phyloP scores from a whole-genome alignment of 2,113 vertebrate genomes.

The Cyphomyrus plagiostoma region DNA sequence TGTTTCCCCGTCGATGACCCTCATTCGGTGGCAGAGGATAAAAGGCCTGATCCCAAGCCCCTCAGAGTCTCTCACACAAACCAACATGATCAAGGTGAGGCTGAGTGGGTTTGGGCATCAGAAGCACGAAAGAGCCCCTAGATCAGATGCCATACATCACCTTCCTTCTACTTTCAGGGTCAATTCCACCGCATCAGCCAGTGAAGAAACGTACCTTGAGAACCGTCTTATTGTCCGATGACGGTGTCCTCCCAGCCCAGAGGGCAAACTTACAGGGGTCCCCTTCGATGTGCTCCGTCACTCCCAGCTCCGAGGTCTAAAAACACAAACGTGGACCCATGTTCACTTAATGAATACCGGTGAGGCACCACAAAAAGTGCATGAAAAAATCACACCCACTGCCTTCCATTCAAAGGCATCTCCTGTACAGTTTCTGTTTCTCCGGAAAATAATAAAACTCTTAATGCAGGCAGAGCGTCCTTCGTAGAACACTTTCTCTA shows the following conservation, averaged over 20 bases:
- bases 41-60: neutral
- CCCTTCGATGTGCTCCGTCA: slow-evolving; percentile 95
- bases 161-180: neutral
- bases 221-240: slow-evolving; percentile 96
- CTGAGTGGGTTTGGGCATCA: neutral
- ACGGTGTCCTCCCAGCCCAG: slow-evolving; percentile 94
- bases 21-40: neutral
- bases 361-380: neutral
- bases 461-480: neutral
- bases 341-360: neutral
- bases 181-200: neutral
- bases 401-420: neutral
- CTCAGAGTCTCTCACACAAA: neutral
- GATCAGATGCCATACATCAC: neutral
- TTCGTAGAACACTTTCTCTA: neutral
- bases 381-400: neutral
- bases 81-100: neutral
- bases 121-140: neutral
- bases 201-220: slow-evolving; percentile 74
- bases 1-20: neutral
- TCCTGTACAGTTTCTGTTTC: neutral
- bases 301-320: slow-evolving; percentile 93
- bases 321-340: slow-evolving; percentile 30
- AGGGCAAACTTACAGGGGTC: slow-evolving; percentile 96
- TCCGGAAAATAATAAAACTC: neutral